Evolutionary conservation across 2,113 vertebrate species (phyloP), one percentile per base, ranked within the genome.

Genomic region (Syrrhaptes paradoxus): DNA sequence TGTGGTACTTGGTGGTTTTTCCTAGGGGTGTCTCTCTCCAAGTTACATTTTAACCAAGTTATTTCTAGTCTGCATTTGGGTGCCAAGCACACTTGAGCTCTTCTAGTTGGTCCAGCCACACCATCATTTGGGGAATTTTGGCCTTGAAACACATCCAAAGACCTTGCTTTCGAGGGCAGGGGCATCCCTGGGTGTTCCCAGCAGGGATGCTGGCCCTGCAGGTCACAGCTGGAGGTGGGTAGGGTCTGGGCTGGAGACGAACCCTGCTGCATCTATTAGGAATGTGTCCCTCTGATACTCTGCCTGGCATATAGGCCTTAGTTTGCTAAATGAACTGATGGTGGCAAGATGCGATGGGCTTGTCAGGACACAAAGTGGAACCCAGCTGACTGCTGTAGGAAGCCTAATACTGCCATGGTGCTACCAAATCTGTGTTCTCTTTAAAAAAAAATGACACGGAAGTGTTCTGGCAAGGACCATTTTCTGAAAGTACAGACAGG

Each of bases 1-100:
- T 49, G 20, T 52, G 11, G 62, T 22, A 7, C 43, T 41, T 29
- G 24, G 8, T 68, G 29, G 28, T 66, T 77, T 55, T 51, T 70
- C 55, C n/a, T 22, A 24, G 55, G 57, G 38, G 22, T 5, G 11
- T 10, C 25, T 62, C n/a, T 84, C 61, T 65, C 62, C 45, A 45
- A 59, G 61, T 75, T 78, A 19, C 5, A 3, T 48, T 94, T 85
- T 79, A 85, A 51, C 52, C 26, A n/a, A 49, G 46, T 41, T 86
- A 48, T 90, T 80, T 86, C 80, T 76, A 36, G 36, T 41, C 41
- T 76, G 21, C 11, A 2, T 78, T 77, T 48, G 36, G 7, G 25
- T 82, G 43, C 77, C 57, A 58, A 21, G 41, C 1, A 0, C 28
- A 4, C 22, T 11, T 11, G 31, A 74, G 9, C 14, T 7, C 0